Percentiles rank a stretch among this genome's conserved stretches.
Evolutionary conservation across 2,888 invertebrate species (phyloP).

Genomic region (Aspidiotus rigidus): DNA sequence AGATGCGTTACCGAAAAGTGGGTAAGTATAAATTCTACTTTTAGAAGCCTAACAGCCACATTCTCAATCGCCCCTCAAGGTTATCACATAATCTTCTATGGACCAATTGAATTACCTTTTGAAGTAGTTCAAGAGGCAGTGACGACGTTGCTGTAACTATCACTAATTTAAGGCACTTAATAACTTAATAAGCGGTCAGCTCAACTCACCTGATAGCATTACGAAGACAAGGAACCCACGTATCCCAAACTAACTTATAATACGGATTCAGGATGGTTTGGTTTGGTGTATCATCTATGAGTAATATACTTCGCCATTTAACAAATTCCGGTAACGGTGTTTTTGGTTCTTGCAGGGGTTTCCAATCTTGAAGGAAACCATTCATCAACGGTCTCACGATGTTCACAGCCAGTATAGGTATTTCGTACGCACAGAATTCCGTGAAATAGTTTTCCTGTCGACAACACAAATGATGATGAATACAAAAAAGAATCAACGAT

Average conservation of each 20-base stretch:
- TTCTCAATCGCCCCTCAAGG: too few relatives aligned
- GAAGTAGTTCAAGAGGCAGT: too few relatives aligned
- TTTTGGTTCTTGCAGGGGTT: conserved; percentile 60
- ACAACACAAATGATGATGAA: background rate
- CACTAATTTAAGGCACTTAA: too few relatives aligned
- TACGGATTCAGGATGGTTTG: conserved; percentile 54
- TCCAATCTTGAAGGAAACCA: conserved; percentile 65
- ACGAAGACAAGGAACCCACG: conserved; percentile 76
- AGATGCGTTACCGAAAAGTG: conserved; percentile 31
- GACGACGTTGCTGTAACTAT: too few relatives aligned
- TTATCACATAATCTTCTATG: too few relatives aligned
- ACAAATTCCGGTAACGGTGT: conserved; percentile 56
- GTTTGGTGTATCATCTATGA: conserved; percentile 40
- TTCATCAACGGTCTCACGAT: conserved; percentile 76
- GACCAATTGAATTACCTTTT: too few relatives aligned
- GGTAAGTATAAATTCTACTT: too few relatives aligned
- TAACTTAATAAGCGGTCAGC: background rate
- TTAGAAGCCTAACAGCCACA: too few relatives aligned
- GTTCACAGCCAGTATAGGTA: conserved; percentile 73
- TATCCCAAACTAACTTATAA: conserved; percentile 78
- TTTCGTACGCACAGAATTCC: conserved; percentile 74
- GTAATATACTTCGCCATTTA: conserved; percentile 61
- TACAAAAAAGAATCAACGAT: conserved; percentile 9
- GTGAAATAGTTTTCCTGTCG: conserved; percentile 55
- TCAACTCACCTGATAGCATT: conserved; percentile 58